Base-by-base conservation (phyloP, 2,888 invertebrate genomes). In the Dynastes maya region DNA sequence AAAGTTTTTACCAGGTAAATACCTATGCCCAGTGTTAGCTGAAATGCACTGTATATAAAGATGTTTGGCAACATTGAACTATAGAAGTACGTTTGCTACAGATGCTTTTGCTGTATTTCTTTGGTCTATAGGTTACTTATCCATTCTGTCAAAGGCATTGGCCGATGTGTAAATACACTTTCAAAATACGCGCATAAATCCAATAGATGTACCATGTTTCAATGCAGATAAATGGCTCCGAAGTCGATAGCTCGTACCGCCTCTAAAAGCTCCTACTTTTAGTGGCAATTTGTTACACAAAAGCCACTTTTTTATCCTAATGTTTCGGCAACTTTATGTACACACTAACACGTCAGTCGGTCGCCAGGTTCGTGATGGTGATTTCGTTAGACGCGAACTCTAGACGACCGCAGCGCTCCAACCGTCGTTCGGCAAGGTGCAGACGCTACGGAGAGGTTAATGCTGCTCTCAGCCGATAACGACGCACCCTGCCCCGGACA, bases 401-500 rank as follows among this genome's bases (percentile, higher is more conserved):
- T 37, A 37, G 70, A 32, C 55, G 71, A 53, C 37, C 22, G 13
- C 6, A 58, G 6, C 55, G 22, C 55, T 8, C 55, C 1, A 16
- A 53, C 13, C 13, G 53, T 13, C 53, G 11, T 37, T 37, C 32
- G 32, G 32, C 32, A 61, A 37, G 78, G 78, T 79, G 64, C 76
- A 81, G 11, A 45, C 6, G 11, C 8, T 11, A 2, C 11, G 45
- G 8, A 45, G 45, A 81, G 83, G 83, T 83, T 84, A 84, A 84
- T 84, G 84, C 80, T 80, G 80, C 84, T 84, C 84, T 85, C 82
- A 82, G 81, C 80, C 84, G 84, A 84, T 85, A 85, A 85, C 83
- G 84, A 82, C 82, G 82, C 82, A 79, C 83, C 81, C 83, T 84
- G 84, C 82, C 83, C 83, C 82, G 84, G 83, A 85, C 85, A 84